Conservation (phyloP, 2,113 vertebrate species). For the Tauraco erythrolophus region DNA sequence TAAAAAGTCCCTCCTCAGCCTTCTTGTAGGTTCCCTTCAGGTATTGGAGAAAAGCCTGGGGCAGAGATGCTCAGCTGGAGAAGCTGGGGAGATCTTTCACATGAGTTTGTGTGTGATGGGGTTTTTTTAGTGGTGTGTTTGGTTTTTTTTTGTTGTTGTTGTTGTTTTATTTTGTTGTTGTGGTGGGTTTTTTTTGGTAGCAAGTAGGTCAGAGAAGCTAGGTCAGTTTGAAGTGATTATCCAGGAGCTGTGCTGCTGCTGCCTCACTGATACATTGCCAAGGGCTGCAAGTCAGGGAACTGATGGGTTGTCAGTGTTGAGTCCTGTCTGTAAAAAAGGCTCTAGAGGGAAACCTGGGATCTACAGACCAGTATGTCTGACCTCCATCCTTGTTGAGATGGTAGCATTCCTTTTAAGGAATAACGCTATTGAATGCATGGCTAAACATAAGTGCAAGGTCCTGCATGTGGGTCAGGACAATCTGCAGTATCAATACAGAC, state of each 20-base stretch:
- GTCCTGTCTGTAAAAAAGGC: background rate
- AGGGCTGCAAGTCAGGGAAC: background rate
- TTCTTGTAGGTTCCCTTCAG: no score
- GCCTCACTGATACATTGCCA: background rate
- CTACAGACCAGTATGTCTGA: background rate
- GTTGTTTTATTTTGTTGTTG: background rate
- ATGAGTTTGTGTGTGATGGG: background rate
- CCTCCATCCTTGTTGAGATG: background rate
- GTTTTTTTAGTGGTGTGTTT: no score
- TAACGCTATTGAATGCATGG: accelerated
- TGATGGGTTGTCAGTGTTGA: background rate
- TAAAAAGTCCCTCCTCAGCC: no score
- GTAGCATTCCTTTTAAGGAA: background rate
- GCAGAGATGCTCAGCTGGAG: background rate
- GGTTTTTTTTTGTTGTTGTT: no score
- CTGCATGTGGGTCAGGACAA: background rate
- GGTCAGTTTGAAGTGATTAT: background rate
- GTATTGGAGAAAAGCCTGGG: background rate
- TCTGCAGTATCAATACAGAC: no score
- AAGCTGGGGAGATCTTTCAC: background rate
- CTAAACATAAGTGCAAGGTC: background rate
- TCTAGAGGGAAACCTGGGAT: background rate
- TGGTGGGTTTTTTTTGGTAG: background rate
- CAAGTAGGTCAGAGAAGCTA: background rate
- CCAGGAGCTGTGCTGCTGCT: background rate